These are phyloP conservation scores for Octonoba sinensis DNA, from an alignment of 2,888 invertebrate genomes.

Conservation along the genomic window DNA sequence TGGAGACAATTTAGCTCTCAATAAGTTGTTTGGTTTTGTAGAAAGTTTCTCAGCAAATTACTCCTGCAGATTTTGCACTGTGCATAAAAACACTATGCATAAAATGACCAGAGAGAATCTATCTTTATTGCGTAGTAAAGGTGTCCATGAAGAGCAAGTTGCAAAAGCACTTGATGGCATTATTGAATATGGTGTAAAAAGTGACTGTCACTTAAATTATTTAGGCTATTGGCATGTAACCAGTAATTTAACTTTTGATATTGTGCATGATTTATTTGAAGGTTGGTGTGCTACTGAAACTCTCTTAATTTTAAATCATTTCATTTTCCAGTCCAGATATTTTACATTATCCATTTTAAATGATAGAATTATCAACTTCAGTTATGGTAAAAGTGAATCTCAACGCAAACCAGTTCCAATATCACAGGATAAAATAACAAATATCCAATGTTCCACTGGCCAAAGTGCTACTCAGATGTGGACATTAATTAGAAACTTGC, in stretches of 20 bases:
- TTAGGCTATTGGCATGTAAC: constrained; percentile 17
- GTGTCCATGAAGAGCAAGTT: constrained; percentile 1
- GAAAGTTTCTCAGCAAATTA: constrained; percentile 8
- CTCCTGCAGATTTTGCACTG: constrained; percentile 8
- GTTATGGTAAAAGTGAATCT: neutral
- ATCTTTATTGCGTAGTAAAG: neutral
- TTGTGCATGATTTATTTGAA: constrained; percentile 24
- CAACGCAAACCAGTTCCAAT: neutral
- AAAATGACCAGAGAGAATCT: neutral
- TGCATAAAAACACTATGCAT: neutral
- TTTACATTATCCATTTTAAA: neutral
- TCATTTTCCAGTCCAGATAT: constrained; percentile 4
- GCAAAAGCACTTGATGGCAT: neutral
- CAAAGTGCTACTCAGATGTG: constrained; percentile 11
- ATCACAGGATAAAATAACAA: neutral
- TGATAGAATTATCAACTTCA: neutral
- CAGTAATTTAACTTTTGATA: constrained; percentile 10
- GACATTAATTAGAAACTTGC: constrained; percentile 15
- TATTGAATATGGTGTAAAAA: neutral
- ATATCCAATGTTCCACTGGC: neutral
- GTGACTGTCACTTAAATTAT: constrained; percentile 12
- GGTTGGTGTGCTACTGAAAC: constrained; percentile 17
- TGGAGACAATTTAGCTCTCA: constrained; percentile 8
- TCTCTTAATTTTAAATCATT: constrained; percentile 10
- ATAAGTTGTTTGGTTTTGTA: neutral